Percentiles rank a stretch among this genome's conserved stretches.
phyloP scores from a whole-genome alignment of 2,888 invertebrate species.

The Salpingus planirostris region DNA sequence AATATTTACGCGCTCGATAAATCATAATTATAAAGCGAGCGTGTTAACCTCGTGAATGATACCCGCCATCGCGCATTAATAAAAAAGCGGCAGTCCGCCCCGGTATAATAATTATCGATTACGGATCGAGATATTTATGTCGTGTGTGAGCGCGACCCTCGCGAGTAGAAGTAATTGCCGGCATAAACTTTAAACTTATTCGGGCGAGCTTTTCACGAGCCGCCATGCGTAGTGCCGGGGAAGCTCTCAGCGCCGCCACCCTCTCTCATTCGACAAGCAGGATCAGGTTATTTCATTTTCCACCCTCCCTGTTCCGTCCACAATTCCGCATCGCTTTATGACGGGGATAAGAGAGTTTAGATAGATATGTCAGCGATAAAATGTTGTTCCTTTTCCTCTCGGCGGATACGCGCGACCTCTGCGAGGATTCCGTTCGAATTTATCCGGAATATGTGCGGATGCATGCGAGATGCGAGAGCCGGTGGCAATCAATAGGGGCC shows the following conservation, averaged over 20 bases:
- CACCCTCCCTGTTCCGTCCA: conserved; percentile 20
- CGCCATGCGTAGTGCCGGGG: conserved; percentile 9
- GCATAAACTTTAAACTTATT: conserved; percentile 14
- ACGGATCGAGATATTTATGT: too few relatives aligned
- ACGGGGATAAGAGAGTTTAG: conserved; percentile 24
- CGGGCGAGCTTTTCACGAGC: conserved; percentile 7
- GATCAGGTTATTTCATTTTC: conserved; percentile 26
- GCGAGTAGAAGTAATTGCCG: conserved; percentile 13
- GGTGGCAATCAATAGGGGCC: neutral
- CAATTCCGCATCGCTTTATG: conserved; percentile 25
- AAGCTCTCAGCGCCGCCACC: conserved; percentile 3
- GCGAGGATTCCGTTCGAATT: neutral
- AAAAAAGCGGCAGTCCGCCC: too few relatives aligned
- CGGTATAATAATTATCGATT: too few relatives aligned
- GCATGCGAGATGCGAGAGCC: neutral
- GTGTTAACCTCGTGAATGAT: too few relatives aligned
- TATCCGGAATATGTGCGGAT: neutral
- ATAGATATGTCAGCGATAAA: conserved; percentile 27
- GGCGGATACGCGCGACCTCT: neutral
- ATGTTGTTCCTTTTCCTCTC: conserved; percentile 14
- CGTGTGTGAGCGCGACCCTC: too few relatives aligned
- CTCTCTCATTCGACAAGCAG: conserved; percentile 14
- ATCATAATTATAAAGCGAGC: too few relatives aligned
- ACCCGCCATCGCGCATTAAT: too few relatives aligned
- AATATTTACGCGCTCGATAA: too few relatives aligned